A percentile compares a stretch with the other conserved stretches of the same genome.
Evolutionary conservation across 2,797 vertebrate species (phyloP).

Genomic region (Pangasius sanitwongsei): DNA sequence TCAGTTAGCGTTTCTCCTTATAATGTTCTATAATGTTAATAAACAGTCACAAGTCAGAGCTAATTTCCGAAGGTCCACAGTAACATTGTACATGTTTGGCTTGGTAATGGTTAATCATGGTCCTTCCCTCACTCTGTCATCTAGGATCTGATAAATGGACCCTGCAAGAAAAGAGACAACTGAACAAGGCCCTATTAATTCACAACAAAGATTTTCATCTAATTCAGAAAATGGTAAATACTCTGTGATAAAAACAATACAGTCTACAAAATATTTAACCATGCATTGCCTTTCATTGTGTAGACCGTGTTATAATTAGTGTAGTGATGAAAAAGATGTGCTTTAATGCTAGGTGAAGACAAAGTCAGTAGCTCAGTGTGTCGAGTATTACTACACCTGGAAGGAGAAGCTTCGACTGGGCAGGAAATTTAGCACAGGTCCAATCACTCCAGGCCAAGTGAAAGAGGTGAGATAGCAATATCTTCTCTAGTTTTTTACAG

Average conservation of each 20-base stretch:
- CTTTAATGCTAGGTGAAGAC: conserved; percentile 77
- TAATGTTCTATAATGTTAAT: neutral
- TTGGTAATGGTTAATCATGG: neutral
- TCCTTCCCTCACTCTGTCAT: neutral
- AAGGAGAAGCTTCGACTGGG: conserved; percentile 82
- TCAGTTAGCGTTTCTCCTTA: neutral
- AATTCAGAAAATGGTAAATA: conserved; percentile 86
- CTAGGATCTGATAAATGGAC: conserved; percentile 80
- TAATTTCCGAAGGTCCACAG: neutral
- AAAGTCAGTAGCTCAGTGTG: conserved; percentile 84
- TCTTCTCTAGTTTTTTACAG: neutral
- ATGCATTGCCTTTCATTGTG: neutral
- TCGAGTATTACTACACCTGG: conserved; percentile 88
- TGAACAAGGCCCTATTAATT: conserved; percentile 83
- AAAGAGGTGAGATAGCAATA: conserved; percentile 42
- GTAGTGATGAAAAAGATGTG: neutral
- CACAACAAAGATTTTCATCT: conserved; percentile 90
- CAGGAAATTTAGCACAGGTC: conserved; percentile 67
- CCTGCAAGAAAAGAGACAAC: conserved; percentile 79
- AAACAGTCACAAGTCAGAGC: neutral
- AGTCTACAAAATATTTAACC: neutral
- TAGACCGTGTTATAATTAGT: neutral
- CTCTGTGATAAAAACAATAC: neutral
- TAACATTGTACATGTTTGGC: neutral
- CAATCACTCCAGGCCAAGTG: conserved; percentile 31